Evolutionary conservation across 2,797 vertebrate genomes (phyloP), one percentile per base, ranked within the genome.

Genomic region (Otolemur crassicaudatus): DNA sequence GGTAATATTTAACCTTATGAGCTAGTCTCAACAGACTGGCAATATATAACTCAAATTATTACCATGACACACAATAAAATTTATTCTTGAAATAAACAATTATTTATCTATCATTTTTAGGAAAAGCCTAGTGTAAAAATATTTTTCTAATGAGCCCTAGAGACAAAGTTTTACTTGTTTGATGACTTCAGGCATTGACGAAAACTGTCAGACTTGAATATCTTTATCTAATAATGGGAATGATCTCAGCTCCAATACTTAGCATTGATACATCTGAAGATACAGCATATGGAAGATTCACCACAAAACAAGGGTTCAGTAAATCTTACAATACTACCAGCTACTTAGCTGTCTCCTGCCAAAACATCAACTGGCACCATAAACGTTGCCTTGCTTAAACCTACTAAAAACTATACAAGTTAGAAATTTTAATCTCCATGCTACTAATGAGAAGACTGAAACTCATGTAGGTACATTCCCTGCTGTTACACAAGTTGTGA

Each of bases 71-170:
- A 46, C 58, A 60, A 17, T 53, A 87, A 80, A 88, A 49, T 49
- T 49, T 90, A 69, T 3, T 80, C 46, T 49, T 4, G 92, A n/a
- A 86, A 85, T 93, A 58, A 84, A 34, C 12, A 13, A 49, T 49
- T 49, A 73, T 73, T n/a, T 94, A 92, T 58, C 46, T 49, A 84
- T 7, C 82, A 40, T 91, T 77, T 84, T 97, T 97, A 34, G 67
- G 94, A 91, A 90, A 95, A 27, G 31, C 58, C 31, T 37, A 79
- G 23, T 95, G 83, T 60, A 95, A 96, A 98, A 97, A 91, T 91
- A 94, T 31, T 49, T 49, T 49, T 76, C 34, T 87, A 79, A 67
- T 27, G 22, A 88, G 2, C 0, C 17, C 34, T 82, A 56, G 19
- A 80, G 8, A 29, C 11, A 83, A 14, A 70, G 2, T 63, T 49